These are phyloP conservation scores for Stenolophus ochropezus DNA, from an alignment of 2,888 invertebrate species.

Conservation along the genomic window DNA sequence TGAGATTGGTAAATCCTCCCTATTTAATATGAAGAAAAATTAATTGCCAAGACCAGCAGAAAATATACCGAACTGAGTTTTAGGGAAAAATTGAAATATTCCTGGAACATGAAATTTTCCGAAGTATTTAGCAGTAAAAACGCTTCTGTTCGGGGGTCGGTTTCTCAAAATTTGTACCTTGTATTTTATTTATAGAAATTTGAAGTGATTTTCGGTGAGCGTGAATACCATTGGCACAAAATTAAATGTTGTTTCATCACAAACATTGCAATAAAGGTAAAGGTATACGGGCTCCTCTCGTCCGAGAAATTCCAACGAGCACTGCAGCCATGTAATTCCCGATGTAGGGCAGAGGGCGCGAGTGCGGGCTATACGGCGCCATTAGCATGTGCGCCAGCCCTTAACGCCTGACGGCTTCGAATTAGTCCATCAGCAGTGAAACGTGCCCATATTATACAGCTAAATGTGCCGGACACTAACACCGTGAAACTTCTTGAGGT, in stretches of 20 bases:
- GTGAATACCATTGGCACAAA: not conserved
- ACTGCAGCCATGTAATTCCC: not conserved
- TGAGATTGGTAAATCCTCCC: too few species aligned
- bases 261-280: constrained; percentile 31
- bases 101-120: too few species aligned
- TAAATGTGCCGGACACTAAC: constrained; percentile 26
- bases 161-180: too few species aligned
- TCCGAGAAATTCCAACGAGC: constrained; percentile 31
- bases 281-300: constrained; percentile 6
- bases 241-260: constrained; percentile 23
- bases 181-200: too few species aligned
- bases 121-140: too few species aligned
- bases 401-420: constrained; percentile 40
- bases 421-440: constrained; percentile 52
- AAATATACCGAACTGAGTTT: too few species aligned
- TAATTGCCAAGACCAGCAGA: too few species aligned
- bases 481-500: not conserved
- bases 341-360: not conserved
- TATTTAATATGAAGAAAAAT: too few species aligned
- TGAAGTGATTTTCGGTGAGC: too few species aligned
- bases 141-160: too few species aligned
- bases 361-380: constrained; percentile 29
- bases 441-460: constrained; percentile 38
- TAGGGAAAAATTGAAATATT: too few species aligned
- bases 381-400: constrained; percentile 28